phyloP scores from a whole-genome alignment of 2,888 invertebrate genomes.

The Malacosoma neustria region DNA sequence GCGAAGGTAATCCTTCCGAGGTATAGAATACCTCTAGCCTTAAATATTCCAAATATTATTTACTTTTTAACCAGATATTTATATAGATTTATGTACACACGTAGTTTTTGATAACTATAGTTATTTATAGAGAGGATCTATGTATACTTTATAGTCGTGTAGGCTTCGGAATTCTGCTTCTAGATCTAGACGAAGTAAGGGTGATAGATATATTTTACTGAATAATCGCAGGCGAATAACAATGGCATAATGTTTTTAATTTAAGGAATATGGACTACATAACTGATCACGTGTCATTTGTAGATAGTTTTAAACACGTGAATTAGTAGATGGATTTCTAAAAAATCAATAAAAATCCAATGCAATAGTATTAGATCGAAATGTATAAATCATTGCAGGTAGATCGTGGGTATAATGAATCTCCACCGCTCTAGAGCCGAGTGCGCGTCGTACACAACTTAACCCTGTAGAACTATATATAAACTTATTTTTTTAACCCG shows the following conservation, averaged over 20 bases:
- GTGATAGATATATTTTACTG: slow-evolving; percentile 43
- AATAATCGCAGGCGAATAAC: slow-evolving; percentile 42
- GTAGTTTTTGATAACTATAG: slow-evolving; percentile 63
- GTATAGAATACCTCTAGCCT: slow-evolving; percentile 66
- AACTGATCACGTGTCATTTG: too few species aligned
- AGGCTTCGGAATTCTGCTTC: slow-evolving; percentile 59
- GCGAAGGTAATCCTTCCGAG: slow-evolving; percentile 53
- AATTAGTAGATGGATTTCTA: too few species aligned
- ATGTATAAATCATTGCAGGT: too few species aligned
- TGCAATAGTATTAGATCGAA: too few species aligned
- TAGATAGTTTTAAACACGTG: too few species aligned
- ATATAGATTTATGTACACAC: slow-evolving; percentile 63
- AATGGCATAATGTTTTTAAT: slow-evolving; percentile 58
- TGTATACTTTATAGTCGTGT: slow-evolving; percentile 49
- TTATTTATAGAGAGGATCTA: slow-evolving; percentile 51
- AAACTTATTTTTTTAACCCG: too few species aligned
- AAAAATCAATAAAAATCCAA: too few species aligned
- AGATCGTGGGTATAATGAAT: too few species aligned
- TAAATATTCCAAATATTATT: slow-evolving; percentile 71
- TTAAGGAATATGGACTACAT: slow-evolving; percentile 12
- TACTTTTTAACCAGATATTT: slow-evolving; percentile 70
- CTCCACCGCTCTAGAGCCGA: too few species aligned
- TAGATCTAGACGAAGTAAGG: slow-evolving; percentile 39
- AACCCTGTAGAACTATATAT: too few species aligned
- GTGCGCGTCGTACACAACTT: too few species aligned